Evolutionary conservation across 2,888 invertebrate species (phyloP), one percentile per base, ranked within the genome.

Genomic region (Ophioninae sp.): DNA sequence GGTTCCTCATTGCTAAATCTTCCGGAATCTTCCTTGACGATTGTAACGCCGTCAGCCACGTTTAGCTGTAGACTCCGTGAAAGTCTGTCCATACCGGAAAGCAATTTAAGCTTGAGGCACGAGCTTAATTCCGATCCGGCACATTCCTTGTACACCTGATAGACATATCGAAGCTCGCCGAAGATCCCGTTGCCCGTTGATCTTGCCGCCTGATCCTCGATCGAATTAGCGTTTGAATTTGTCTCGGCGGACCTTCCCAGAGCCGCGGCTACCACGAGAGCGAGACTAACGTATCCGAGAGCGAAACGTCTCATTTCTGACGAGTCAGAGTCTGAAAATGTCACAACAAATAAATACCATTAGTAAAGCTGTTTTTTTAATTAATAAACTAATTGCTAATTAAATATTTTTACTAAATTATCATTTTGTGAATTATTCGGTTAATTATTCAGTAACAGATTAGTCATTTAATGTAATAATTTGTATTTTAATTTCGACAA

Each of bases 121-220:
- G 96, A 95, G 84, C 82, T 93, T 91, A 77, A 93, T 86, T 95
- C 95, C 94, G 94, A 94, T 69, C 94, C 95, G 82, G 96, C 94
- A 93, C 97, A 97, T 89, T 97, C 97, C 92, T 96, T 96, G 93
- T 97, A 97, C 85, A 96, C 95, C 91, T 96, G 96, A 90, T 96
- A 97, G 86, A 96, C 95, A 89, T 95, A 94, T 88, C 95, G 95
- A 7, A 97, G 93, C 88, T 97, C 97, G 85, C 95, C 95, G 85
- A 96, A 93, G 86, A 92, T 87, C 61, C 91, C 90, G 83, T 86
- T 90, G 73, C 85, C 86, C 20, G 87, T 85, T 6, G 92, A 92
- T 82, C 92, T 88, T 8, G 89, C 88, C 7, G 87, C 89, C 79
- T 91, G 89, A 22, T 92, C 92, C 78, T 92, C 89, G 84, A 92